Evolutionary conservation across 2,888 invertebrate species (phyloP), one percentile per base, ranked within the genome.

Genomic region (Ectropis crepuscularia): DNA sequence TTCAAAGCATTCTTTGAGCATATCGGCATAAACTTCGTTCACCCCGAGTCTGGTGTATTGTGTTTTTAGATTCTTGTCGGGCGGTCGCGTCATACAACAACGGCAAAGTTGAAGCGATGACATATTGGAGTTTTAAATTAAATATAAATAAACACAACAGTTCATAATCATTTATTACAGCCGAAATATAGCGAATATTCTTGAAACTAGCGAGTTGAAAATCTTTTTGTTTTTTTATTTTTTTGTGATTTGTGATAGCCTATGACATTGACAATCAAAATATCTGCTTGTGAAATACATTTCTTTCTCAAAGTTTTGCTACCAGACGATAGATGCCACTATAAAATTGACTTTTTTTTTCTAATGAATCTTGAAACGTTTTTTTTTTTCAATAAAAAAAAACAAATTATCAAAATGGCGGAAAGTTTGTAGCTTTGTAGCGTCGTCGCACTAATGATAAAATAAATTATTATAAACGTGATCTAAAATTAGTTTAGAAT

Each of bases 1-100:
- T 77, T 89, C 87, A 67, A 90, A 92, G 81, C 91, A 92, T 73
- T 92, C 89, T 69, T 86, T 89, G 38, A 92, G 67, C 87, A 92
- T 88, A 69, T 89, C 88, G 41, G 81, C 81, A 64, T 87, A 92
- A 49, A 89, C 72, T 82, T 90, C 91, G 0, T 81, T 72, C 67
- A 83, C 82, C 9, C 83, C 88, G 0, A 86, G 74, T 55, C 76
- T 75, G 47, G 75, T 80, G 66, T 90, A 88, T 5, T 79, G 62
- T 0, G 80, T 70, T 58, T 84, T 87, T 10, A 91, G 63, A 54
- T 86, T 78, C 66, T 88, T 90, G 61, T 90, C 90, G 0, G 90
- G 87, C 0, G 88, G 86, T 36, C 87, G 81, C 58, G 80, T 57
- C 47, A 89, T 76, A 68, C 91, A 91, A 70, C 91, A 91, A 10